Percentiles rank a stretch among this genome's conserved stretches.
These are phyloP conservation scores for Drosophila takahashii DNA, from an alignment of 1,140 invertebrate genomes.

Conservation along the genomic window DNA sequence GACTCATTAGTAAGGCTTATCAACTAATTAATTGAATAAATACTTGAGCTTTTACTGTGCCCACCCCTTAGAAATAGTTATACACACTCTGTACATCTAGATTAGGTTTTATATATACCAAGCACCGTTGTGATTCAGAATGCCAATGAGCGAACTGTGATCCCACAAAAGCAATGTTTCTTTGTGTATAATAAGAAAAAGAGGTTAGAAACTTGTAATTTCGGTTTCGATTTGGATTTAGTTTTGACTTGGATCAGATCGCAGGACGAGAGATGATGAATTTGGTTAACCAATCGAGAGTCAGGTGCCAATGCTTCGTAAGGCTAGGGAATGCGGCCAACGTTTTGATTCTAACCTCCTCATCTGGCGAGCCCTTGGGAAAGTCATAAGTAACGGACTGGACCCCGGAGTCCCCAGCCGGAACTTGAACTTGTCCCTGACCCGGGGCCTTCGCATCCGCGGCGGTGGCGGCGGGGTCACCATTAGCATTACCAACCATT, in stretches of 20 bases:
- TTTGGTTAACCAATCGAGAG: slow-evolving; percentile 52
- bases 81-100: slow-evolving; percentile 18
- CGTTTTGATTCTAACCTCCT: slow-evolving; percentile 85
- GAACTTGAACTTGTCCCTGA: slow-evolving; percentile 15
- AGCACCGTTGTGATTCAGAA: slow-evolving; percentile 69
- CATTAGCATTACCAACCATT: slow-evolving; percentile 86
- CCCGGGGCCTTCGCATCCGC: slow-evolving; percentile 15
- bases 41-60: slow-evolving; percentile 14
- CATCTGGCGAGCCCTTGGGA: slow-evolving; percentile 83
- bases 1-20: background rate
- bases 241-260: slow-evolving; percentile 14
- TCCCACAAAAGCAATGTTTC: slow-evolving; percentile 35
- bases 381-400: slow-evolving; percentile 88
- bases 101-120: slow-evolving; percentile 60
- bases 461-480: slow-evolving; percentile 15
- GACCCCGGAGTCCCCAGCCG: slow-evolving; percentile 25
- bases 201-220: slow-evolving; percentile 64
- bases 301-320: slow-evolving; percentile 60
- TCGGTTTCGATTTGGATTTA: slow-evolving; percentile 35
- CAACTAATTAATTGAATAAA: background rate
- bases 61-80: background rate
- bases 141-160: slow-evolving; percentile 61
- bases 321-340: slow-evolving; percentile 66
- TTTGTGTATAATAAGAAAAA: slow-evolving; percentile 44
- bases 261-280: slow-evolving; percentile 34